Evolutionary conservation across 2,113 vertebrate genomes (phyloP).

Genomic region (Paradoxurus hermaphroditus): DNA sequence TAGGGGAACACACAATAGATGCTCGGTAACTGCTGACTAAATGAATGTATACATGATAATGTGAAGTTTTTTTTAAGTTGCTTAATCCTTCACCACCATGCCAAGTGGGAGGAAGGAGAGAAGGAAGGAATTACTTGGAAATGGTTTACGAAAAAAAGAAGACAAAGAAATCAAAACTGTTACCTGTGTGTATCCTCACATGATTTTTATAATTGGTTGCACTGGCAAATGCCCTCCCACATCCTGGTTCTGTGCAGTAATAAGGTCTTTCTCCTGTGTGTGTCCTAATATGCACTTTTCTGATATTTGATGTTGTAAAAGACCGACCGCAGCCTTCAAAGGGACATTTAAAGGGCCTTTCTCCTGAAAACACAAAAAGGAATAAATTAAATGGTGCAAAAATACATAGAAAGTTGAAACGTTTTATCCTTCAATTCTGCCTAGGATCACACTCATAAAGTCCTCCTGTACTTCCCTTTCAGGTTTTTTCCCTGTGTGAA

Average conservation of each 20-base stretch:
- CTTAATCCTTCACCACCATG: not conserved
- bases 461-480: not conserved
- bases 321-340: constrained; percentile 97
- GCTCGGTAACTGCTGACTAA: not conserved
- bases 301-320: constrained; percentile 99
- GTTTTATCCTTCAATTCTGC: not conserved
- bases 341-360: constrained; percentile 98
- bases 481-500: not conserved
- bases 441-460: not conserved
- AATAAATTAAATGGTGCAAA: constrained; percentile 17
- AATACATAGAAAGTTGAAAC: constrained; percentile 6
- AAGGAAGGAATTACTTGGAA: not conserved
- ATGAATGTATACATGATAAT: not conserved
- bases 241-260: constrained; percentile 98
- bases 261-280: constrained; percentile 98
- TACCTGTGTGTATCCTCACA: constrained; percentile 99
- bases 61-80: constrained; percentile 14
- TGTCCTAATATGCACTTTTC: constrained; percentile 98
- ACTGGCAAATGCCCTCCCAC: constrained; percentile 97
- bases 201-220: constrained; percentile 99
- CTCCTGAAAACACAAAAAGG: constrained; percentile 84
- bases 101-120: not conserved
- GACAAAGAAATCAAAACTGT: not conserved
- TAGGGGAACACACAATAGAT: not conserved
- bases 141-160: constrained; percentile 16